These are phyloP conservation scores for Mastigias papua DNA, from an alignment of 30 jellyfish, hydroid and myxozoan genomes.

Conservation along the genomic window DNA sequence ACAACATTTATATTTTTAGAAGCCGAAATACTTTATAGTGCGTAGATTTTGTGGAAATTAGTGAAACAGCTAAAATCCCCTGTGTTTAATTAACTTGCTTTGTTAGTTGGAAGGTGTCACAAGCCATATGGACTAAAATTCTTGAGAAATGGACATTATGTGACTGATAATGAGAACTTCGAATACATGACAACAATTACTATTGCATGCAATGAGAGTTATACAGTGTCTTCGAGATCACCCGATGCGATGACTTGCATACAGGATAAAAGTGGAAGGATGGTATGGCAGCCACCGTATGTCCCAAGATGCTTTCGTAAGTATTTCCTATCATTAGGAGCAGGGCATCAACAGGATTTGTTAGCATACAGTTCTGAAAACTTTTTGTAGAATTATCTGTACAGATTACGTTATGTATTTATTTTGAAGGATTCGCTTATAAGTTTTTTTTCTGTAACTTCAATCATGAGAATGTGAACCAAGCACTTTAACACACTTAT, in stretches of 20 bases:
- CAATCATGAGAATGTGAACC: too few species aligned
- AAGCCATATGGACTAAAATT: constrained; percentile 12
- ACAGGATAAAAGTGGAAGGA: background rate
- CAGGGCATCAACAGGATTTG: too few species aligned
- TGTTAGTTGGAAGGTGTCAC: constrained; percentile 27
- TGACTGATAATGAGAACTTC: constrained; percentile 39
- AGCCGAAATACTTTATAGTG: background rate
- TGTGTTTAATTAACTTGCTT: background rate
- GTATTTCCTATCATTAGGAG: too few species aligned
- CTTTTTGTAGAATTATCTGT: too few species aligned
- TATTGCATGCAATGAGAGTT: constrained; percentile 52
- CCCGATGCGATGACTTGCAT: constrained; percentile 74
- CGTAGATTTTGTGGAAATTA: background rate
- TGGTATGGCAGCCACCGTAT: constrained; percentile 61
- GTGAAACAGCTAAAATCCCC: background rate
- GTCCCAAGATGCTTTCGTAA: constrained; percentile 54
- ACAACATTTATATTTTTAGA: too few species aligned
- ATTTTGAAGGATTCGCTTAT: too few species aligned
- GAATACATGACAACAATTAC: constrained; percentile 54
- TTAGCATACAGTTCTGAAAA: too few species aligned
- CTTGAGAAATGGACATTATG: constrained; percentile 44
- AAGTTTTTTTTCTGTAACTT: too few species aligned
- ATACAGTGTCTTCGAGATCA: background rate
- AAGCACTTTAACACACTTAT: too few species aligned
- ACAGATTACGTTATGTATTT: too few species aligned